Evolutionary conservation across 1,140 invertebrate genomes (phyloP), one percentile per base, ranked within the genome.

Genomic region (Lucilia sericata): DNA sequence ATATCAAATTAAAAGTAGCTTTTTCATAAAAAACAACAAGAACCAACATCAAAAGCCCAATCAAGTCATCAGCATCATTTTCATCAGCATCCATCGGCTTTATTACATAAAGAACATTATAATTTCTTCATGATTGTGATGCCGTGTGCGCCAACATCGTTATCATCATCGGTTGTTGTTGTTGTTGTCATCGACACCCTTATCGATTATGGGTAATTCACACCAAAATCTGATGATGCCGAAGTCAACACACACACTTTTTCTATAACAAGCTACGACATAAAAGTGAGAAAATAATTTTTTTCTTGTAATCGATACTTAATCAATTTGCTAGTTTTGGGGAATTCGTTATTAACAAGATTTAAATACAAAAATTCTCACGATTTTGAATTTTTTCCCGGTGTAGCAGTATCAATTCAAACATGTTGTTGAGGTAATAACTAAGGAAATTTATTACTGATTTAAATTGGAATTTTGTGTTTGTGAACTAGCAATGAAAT

Each of bases 61-160:
- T 70, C 65, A 70, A 70, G n/a, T 70, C 65, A 70, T 70, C 60
- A 70, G 60, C 60, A 70, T 70, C 65, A 70, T 70, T 70, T 70
- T 70, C 65, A 55, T 55, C 42, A 42, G 42, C 42, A 42, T 42
- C 42, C 0, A 42, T 30, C 5, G 14, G n/a, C 55, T 60, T 60
- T n/a, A 60, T n/a, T n/a, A 30, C 25, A 30, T 30, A 60, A n/a
- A 3, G 13, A 60, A 60, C 55, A 17, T 42, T 42, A 10, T 42
- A 42, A 42, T 42, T 42, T 42, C 7, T 42, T 42, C 42, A 7
- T 42, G 7, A 42, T 42, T 42, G 42, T 42, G 42, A 42, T 42
- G 42, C 42, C 42, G 42, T 42, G 25, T 30, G 25, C 25, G 25
- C 25, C 42, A 10, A 42, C 42, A 42, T 10, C 5, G 42, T 42